Evolutionary conservation across 1,140 invertebrate species (phyloP).

Genomic region (Drosophila eugracilis): DNA sequence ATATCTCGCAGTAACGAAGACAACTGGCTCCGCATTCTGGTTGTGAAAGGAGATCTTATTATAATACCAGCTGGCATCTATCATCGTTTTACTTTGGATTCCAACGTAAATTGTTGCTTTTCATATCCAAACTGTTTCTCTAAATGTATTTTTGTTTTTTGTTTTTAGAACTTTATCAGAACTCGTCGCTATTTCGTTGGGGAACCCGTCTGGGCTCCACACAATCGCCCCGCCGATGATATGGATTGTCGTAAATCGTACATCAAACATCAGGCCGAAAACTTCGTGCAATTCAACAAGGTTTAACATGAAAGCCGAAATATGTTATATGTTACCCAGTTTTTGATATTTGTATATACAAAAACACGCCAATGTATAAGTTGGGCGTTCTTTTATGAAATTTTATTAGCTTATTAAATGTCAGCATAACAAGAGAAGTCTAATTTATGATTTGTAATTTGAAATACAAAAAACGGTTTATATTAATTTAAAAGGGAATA

Average conservation of each 20-base stretch:
- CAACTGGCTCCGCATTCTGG: constrained; percentile 96
- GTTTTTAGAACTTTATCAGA: constrained; percentile 92
- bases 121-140: background rate
- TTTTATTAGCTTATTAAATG: too few relatives aligned
- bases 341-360: background rate
- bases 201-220: constrained; percentile 95
- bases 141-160: background rate
- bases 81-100: constrained; percentile 98
- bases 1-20: constrained; percentile 86
- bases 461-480: too few relatives aligned
- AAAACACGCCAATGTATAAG: too few relatives aligned
- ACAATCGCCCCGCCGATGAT: constrained; percentile 95
- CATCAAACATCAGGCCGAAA: constrained; percentile 87
- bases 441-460: too few relatives aligned
- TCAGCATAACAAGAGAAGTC: too few relatives aligned
- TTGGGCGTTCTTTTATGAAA: too few relatives aligned
- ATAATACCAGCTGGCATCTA: constrained; percentile 98
- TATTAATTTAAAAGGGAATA: too few relatives aligned
- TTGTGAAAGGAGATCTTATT: constrained; percentile 94
- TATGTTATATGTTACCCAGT: background rate
- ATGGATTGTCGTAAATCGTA: constrained; percentile 92
- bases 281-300: constrained; percentile 85
- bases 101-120: constrained; percentile 86
- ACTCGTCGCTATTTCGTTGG: constrained; percentile 95
- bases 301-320: constrained; percentile 14